These are phyloP conservation scores for Anagyrus pseudococci DNA, from an alignment of 2,888 invertebrate genomes.

Conservation along the genomic window DNA sequence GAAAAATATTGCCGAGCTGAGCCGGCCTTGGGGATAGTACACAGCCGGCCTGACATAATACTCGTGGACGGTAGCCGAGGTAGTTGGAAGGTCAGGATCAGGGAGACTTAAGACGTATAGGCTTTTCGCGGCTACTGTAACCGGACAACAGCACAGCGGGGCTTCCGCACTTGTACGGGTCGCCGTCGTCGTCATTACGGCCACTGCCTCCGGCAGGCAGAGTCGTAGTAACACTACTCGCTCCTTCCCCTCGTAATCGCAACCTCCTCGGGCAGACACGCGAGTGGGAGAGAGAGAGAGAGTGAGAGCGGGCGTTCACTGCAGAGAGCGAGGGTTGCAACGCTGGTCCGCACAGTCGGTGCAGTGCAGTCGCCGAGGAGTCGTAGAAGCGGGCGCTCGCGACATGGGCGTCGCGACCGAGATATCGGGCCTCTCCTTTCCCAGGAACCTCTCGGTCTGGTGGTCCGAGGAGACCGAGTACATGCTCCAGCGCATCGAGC, in stretches of 20 bases:
- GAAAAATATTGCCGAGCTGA: too few species aligned
- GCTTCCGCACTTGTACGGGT: too few species aligned
- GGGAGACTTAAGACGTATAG: constrained; percentile 6
- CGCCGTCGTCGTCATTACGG: background rate
- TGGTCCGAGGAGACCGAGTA: constrained; percentile 58
- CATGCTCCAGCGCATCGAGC: constrained; percentile 54
- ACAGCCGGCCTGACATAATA: too few species aligned
- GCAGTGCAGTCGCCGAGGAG: constrained; percentile 1
- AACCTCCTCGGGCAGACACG: too few species aligned
- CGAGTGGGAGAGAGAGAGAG: too few species aligned
- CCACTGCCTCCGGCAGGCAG: background rate
- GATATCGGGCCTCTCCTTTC: constrained; percentile 26
- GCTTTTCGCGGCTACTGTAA: background rate
- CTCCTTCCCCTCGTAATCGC: too few species aligned
- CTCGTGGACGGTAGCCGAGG: too few species aligned
- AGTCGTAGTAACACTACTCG: too few species aligned
- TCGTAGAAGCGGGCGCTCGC: background rate
- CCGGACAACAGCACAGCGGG: too few species aligned
- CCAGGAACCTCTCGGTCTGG: constrained; percentile 51
- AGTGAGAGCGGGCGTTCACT: too few species aligned
- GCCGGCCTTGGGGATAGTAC: too few species aligned
- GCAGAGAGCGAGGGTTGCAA: too few species aligned
- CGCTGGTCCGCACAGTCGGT: constrained; percentile 14
- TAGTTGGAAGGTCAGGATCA: constrained; percentile 35
- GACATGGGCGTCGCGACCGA: constrained; percentile 26